Evolutionary conservation across 2,797 vertebrate species (phyloP), one percentile per base, ranked within the genome.

Genomic region (Ambastaia sidthimunki): DNA sequence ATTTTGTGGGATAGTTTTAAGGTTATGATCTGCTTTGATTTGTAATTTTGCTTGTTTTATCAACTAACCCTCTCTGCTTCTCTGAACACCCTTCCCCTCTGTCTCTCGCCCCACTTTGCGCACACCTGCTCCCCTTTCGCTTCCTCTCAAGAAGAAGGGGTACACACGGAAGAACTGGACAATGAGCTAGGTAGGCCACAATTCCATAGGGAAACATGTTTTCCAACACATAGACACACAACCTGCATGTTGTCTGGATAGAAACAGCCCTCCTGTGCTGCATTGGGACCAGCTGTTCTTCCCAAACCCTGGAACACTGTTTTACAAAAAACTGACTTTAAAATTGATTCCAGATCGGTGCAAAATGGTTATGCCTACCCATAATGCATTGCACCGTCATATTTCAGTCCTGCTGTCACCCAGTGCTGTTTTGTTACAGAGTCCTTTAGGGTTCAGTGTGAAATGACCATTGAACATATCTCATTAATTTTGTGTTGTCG

Each of bases 111-210:
- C 74, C 68, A 23, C 59, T 71, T 71, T 72, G 48, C 69, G 62
- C 37, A 44, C 90, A 90, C 93, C 91, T 91, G 85, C 89, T 91
- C 90, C 90, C 90, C 89, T 86, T 90, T 91, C 91, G 91, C 85
- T 84, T 93, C 90, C 90, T 86, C 88, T 94, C 90, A 95, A 96
- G 95, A 92, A 99, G 97, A 99, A 97, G 98, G 98, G 92, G 97
- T 99, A 83, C 98, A 99, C 86, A 99, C 98, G 89, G 98, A 99
- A 91, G 98, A 99, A 93, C 95, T 97, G 96, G 97, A 99, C 95
- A 98, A 96, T 94, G 98, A 99, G 93, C 92, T 97, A 93, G 97
- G 98, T 99, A 96, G 86, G 93, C 88, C 89, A 86, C 78, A 83
- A 86, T 87, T 82, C 89, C 70, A 78, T 21, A 19, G 77, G 74